Evolutionary conservation across 2,113 vertebrate genomes (phyloP), one percentile per base, ranked within the genome.

Genomic region (Conger conger): DNA sequence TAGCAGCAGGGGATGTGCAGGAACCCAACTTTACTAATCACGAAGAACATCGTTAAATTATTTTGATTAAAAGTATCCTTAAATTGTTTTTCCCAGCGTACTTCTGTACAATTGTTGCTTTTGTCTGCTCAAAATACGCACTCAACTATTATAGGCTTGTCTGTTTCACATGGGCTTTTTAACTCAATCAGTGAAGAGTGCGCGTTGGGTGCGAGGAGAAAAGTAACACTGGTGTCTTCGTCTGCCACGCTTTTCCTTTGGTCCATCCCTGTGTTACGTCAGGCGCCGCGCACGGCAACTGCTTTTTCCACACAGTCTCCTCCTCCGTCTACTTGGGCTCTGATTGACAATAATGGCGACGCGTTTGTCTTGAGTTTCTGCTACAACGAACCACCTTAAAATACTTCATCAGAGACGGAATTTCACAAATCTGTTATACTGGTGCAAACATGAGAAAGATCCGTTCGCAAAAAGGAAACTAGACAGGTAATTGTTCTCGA

Each of bases 271-370:
- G 1, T 17, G 79, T 88, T 82, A 87, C 90, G 87, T 89, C 76
- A 88, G 53, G 37, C 50, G 79, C 36, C 82, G 82, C 80, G n/a
- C 82, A 76, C 81, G 78, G 37, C 82, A 83, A 82, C 85, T 81
- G 84, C 86, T 79, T 27, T 87, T 83, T 82, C 20, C 87, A 84
- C 78, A 82, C 87, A 86, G 80, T 85, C 81, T 89, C 86, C 57
- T 83, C 68, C 92, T 89, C 35, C 92, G 91, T 92, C 91, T 89
- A 83, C 86, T 89, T 84, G 63, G 89, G 84, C 89, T 89, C 88
- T 94, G 93, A 95, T 93, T 94, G 93, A 95, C 92, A 93, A 94
- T 94, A 95, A 95, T 95, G 94, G 95, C 94, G 95, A 93, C 93
- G 88, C 92, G 89, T 89, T 89, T 86, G 90, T 90, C 86, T 87